Base-by-base conservation (phyloP, 2,797 vertebrate genomes). In the Enteromius argenteus region DNA sequence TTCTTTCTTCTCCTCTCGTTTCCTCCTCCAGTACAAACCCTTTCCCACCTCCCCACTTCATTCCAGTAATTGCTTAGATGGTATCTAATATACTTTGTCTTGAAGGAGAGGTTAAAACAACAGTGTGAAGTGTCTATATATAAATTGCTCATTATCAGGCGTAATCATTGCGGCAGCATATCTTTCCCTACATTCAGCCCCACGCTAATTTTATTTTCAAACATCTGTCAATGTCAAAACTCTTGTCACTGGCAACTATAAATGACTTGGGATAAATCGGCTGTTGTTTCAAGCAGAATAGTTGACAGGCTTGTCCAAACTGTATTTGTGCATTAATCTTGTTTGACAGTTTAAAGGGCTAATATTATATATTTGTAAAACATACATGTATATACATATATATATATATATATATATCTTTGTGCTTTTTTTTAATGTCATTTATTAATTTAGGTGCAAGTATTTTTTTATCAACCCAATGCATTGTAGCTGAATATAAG, bases 121-220 rank as follows among this genome's bases (percentile, higher is more conserved):
- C 84, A 90, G 68, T 69, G 90, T 92, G 89, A 93, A 91, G 87
- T 85, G 91, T 91, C 92, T 91, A 87, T 86, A 39, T 82, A 87
- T 90, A 86, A 87, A 90, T 89, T 91, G 91, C 60, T 88, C 88
- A 83, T 87, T 90, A 89, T 60, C 69, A 72, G 90, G 89, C 84
- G 69, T 79, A 84, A 86, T 90, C 90, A 89, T 88, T 88, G 86
- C 13, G 14, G 83, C 23, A 69, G 27, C 87, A 87, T 58, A 68
- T 75, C 37, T 64, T 76, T 30, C 44, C 14, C 76, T 81, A 76
- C 82, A 56, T 81, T 56, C 76, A 78, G 83, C 17, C 53, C 86
- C 87, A 79, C 27, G 19, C 79, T 86, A 82, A 90, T 82, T 89
- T 75, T 69, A 84, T 88, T 89, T 88, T 83, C 69, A 90, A 88